These are phyloP conservation scores for Geopemphigus sp. DNA, from an alignment of 1,140 invertebrate genomes.

Conservation along the genomic window DNA sequence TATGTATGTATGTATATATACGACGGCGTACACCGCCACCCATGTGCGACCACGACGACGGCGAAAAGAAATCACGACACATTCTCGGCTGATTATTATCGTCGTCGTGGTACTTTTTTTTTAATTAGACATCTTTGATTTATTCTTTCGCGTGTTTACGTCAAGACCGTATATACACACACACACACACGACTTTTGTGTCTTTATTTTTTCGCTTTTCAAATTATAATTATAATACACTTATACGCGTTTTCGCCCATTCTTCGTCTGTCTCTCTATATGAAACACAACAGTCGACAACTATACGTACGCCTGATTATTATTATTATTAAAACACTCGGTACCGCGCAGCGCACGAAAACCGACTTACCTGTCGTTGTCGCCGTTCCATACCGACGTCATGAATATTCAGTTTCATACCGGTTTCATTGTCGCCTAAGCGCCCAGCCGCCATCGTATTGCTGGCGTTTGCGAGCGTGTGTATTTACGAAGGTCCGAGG, in stretches of 20 bases:
- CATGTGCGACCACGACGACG: constrained; percentile 19
- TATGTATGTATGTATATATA: neutral
- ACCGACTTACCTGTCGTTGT: too few species aligned
- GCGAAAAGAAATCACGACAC: constrained; percentile 41
- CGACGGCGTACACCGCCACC: neutral
- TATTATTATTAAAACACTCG: too few species aligned
- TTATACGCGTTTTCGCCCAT: too few species aligned
- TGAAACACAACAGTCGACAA: too few species aligned
- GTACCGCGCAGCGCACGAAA: too few species aligned
- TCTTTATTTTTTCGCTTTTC: neutral
- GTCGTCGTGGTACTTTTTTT: constrained; percentile 20
- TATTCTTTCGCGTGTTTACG: constrained; percentile 21
- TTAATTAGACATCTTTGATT: constrained; percentile 45
- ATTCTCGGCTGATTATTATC: constrained; percentile 35
- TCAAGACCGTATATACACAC: neutral
- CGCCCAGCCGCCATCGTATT: neutral
- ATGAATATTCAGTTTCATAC: constrained; percentile 33
- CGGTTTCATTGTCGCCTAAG: constrained; percentile 33
- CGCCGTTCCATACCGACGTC: too few species aligned
- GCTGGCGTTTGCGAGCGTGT: too few species aligned
- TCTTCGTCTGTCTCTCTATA: too few species aligned
- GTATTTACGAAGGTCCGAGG: neutral
- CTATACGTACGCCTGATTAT: too few species aligned
- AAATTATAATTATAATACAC: too few species aligned
- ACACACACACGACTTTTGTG: neutral